Conservation (phyloP, 2,888 invertebrate species). For the Pseudococcus longispinus region DNA sequence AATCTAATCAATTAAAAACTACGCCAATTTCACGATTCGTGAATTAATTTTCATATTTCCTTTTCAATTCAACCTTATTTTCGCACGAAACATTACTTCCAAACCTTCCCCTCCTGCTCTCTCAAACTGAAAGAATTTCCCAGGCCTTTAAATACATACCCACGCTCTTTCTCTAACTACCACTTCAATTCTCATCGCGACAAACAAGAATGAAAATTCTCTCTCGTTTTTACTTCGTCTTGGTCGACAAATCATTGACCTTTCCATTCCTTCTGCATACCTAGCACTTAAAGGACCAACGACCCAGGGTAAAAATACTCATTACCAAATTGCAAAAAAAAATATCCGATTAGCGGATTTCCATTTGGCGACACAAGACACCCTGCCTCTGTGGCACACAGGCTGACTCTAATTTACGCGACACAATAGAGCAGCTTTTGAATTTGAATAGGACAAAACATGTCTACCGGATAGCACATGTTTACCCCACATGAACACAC, state of each 20-base stretch:
- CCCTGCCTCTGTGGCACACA: background rate
- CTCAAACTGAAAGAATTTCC: too few species aligned
- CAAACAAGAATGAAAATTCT: background rate
- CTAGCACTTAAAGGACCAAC: background rate
- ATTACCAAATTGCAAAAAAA: background rate
- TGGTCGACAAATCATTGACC: background rate
- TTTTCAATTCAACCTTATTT: too few species aligned
- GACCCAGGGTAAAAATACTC: background rate
- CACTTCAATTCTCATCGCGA: background rate
- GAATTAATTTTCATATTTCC: too few species aligned
- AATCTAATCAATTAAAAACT: too few species aligned
- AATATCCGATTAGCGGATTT: background rate
- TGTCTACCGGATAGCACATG: background rate
- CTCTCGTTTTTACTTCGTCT: background rate
- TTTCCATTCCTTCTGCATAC: background rate
- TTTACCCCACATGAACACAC: background rate
- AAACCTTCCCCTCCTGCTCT: too few species aligned
- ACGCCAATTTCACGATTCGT: too few species aligned
- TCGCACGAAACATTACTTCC: too few species aligned
- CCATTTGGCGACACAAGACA: background rate
- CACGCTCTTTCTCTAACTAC: too few species aligned
- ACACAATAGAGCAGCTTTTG: background rate
- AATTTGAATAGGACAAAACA: slow-evolving; percentile 22
- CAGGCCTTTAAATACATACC: too few species aligned
- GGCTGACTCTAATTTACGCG: background rate